Conservation (phyloP, 2,797 vertebrate genomes). For the Brotogeris chrysoptera region DNA sequence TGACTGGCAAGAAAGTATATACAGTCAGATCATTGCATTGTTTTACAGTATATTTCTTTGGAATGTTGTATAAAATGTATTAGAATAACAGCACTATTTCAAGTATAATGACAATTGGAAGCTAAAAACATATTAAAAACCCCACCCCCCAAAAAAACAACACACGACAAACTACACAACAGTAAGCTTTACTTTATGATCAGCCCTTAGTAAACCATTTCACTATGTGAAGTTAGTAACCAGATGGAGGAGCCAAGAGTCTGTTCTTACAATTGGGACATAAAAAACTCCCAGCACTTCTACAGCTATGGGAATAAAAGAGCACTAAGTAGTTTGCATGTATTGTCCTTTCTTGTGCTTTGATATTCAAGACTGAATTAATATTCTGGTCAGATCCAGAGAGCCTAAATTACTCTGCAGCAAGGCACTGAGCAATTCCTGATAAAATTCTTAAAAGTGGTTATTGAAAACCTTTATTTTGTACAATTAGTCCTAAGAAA, state of each 20-base stretch:
- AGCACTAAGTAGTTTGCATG: neutral
- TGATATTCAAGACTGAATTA: constrained; percentile 16
- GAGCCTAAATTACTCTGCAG: neutral
- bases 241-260: constrained; percentile 67
- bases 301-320: neutral
- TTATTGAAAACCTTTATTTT: neutral
- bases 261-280: constrained; percentile 1
- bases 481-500: neutral
- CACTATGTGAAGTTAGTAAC: neutral
- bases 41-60: neutral
- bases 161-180: neutral
- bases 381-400: neutral
- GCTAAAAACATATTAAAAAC: neutral
- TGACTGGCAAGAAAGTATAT: neutral
- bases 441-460: neutral
- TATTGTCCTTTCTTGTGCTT: neutral
- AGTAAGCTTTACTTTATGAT: neutral
- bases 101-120: neutral
- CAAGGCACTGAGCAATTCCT: neutral
- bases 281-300: neutral
- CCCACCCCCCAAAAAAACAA: neutral
- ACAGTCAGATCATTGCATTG: neutral
- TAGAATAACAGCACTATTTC: neutral
- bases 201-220: neutral
- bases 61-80: neutral